These are phyloP conservation scores for Lepus europaeus DNA, from an alignment of 2,113 vertebrate genomes.

Conservation along the genomic window DNA sequence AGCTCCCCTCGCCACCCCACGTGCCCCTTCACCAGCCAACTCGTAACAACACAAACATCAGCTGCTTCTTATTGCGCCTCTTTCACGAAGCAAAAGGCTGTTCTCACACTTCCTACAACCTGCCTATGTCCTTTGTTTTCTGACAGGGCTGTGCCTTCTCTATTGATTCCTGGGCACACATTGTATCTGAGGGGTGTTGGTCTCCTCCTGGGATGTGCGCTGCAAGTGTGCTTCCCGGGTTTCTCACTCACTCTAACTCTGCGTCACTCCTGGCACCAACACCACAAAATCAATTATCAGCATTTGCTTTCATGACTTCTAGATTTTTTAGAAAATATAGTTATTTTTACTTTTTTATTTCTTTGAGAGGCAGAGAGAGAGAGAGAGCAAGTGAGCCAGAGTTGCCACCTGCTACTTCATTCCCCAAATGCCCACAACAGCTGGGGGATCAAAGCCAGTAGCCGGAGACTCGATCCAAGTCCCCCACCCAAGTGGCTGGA, in stretches of 20 bases:
- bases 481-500: too few relatives aligned
- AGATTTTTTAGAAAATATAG: too few relatives aligned
- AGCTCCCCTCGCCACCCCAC: not conserved
- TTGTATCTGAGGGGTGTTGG: not conserved
- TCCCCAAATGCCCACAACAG: too few relatives aligned
- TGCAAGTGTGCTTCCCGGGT: not conserved
- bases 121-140: not conserved
- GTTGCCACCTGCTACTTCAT: too few relatives aligned
- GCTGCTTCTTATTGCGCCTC: not conserved
- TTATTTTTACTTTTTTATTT: too few relatives aligned
- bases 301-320: not conserved
- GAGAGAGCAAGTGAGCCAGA: too few relatives aligned
- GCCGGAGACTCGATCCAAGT: too few relatives aligned
- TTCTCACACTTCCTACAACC: too few relatives aligned
- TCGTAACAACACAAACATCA: not conserved
- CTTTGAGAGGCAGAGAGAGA: too few relatives aligned
- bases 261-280: conserved; percentile 6
- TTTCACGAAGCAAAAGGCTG: conserved; percentile 1
- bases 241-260: not conserved
- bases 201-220: not conserved
- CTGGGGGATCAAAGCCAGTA: too few relatives aligned
- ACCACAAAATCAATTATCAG: not conserved
- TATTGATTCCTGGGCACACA: not conserved
- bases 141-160: not conserved
- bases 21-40: not conserved